Base-by-base conservation (phyloP, 92 coral and sea anemone species). In the Isaurus tuberculatus region DNA sequence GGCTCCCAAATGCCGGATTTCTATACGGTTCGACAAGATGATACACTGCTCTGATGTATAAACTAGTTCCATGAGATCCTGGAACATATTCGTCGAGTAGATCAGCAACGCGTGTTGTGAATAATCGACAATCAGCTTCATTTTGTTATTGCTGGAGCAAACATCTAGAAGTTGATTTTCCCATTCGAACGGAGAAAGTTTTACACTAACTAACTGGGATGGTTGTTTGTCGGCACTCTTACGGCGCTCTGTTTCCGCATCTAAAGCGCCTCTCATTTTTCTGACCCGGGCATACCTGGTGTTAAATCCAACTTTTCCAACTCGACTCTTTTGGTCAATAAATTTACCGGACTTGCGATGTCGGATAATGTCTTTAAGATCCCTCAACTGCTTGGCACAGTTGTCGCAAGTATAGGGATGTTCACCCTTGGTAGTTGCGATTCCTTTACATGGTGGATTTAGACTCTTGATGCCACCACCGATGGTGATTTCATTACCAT, bases 81-180 rank as follows among this genome's bases (percentile, higher is more conserved):
- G 70, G 72, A 10, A 36, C 72, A 60, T 58, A 48, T 7, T 9
- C 0, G 33, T 79, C 72, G 23, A 83, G 80, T 5, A 83, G 86
- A 34, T 83, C 86, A n/a, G 86, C 86, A 8, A 36, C 36, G 7
- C 36, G 8, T 10, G 48, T 13, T 1, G 82, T 72, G 22, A 84
- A 73, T 73, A 84, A 60, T 28, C 74, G 74, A n/a, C n/a, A n/a
- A 65, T 84, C 87, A 84, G 81, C 82, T 32, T 82, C 82, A 63
- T 73, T n/a, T n/a, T n/a, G n/a, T n/a, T n/a, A n/a, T n/a, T n/a
- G n/a, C n/a, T n/a, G n/a, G n/a, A n/a, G n/a, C n/a, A n/a, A n/a
- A n/a, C n/a, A n/a, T n/a, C n/a, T n/a, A n/a, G n/a, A n/a, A n/a
- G n/a, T n/a, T n/a, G n/a, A n/a, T n/a, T 71, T 46, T 83, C 88